Evolutionary conservation across 2,113 vertebrate genomes (phyloP), one percentile per base, ranked within the genome.

Genomic region (Vulpes vulpes): DNA sequence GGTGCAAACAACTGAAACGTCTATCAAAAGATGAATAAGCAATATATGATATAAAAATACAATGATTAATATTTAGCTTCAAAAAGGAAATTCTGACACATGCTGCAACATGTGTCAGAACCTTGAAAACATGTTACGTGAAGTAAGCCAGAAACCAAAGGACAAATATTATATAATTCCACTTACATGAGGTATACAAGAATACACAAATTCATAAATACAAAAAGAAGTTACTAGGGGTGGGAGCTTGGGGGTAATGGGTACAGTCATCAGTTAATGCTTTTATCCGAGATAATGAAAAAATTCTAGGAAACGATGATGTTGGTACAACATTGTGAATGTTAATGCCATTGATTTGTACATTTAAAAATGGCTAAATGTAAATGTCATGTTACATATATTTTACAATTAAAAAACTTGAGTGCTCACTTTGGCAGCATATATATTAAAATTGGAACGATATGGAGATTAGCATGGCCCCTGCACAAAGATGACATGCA

Each of bases 111-210:
- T 2, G 62, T 5, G 64, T 78, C 43, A 43, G 55, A 78, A 78
- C 6, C 43, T 20, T 62, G 43, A 86, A 86, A 87, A 87, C 60
- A 85, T 17, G 88, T 22, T 51, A 87, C 51, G 1, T 51, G 12
- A 89, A 76, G 91, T 27, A 73, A 82, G 32, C 65, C 80, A 76
- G 51, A 89, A 94, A 94, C n/a, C 92, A 32, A 91, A 57, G 32
- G 32, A 85, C 27, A 89, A 53, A 93, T 51, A 43, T 11, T 55
- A 9, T 60, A 17, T n/a, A 6, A 53, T 15, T 84, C 38, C 53
- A 78, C 19, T 82, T 65, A 79, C 3, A n/a, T 71, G 16, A 60
- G 27, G 15, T 80, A 49, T 20, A 43, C 51, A 67, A 74, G 49
- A 95, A 79, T 5, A n/a, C 8, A 35, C n/a, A 88, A 53, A 80